A percentile compares a stretch with the other conserved stretches of the same genome.
These are phyloP conservation scores for Poliocrania exsul DNA, from an alignment of 2,797 vertebrate species.

Conservation along the genomic window DNA sequence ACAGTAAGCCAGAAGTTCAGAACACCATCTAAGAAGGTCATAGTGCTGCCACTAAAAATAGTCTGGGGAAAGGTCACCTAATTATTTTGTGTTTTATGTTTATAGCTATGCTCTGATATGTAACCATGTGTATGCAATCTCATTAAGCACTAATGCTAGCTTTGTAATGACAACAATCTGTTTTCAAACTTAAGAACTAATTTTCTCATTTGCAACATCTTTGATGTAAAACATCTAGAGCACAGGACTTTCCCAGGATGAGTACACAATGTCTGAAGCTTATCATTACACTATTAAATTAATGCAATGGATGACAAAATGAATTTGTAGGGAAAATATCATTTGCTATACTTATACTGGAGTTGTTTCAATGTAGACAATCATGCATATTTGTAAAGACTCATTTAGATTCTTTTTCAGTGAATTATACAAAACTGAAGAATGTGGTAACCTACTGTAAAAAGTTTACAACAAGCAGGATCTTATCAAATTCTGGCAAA, in stretches of 20 bases:
- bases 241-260: not conserved
- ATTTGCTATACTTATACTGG: conserved; percentile 42
- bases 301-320: conserved; percentile 30
- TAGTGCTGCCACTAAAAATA: conserved; percentile 42
- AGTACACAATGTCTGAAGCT: conserved; percentile 22
- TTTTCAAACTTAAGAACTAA: conserved; percentile 60
- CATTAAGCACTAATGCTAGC: conserved; percentile 57
- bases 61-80: conserved; percentile 67
- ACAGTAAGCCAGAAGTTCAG: conserved; percentile 42
- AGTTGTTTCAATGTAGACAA: conserved; percentile 39
- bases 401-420: not conserved
- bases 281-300: conserved; percentile 58
- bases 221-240: conserved; percentile 47
- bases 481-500: not conserved
- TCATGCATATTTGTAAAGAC: conserved; percentile 9
- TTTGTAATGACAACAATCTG: conserved; percentile 70
- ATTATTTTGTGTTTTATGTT: conserved; percentile 56
- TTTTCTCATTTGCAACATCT: conserved; percentile 64
- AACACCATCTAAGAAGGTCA: conserved; percentile 62
- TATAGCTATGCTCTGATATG: conserved; percentile 46
- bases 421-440: not conserved
- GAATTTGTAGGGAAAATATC: not conserved
- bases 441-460: not conserved
- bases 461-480: not conserved
- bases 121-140: conserved; percentile 23